Conservation (phyloP, 2,797 vertebrate genomes). For the Manis pentadactyla region DNA sequence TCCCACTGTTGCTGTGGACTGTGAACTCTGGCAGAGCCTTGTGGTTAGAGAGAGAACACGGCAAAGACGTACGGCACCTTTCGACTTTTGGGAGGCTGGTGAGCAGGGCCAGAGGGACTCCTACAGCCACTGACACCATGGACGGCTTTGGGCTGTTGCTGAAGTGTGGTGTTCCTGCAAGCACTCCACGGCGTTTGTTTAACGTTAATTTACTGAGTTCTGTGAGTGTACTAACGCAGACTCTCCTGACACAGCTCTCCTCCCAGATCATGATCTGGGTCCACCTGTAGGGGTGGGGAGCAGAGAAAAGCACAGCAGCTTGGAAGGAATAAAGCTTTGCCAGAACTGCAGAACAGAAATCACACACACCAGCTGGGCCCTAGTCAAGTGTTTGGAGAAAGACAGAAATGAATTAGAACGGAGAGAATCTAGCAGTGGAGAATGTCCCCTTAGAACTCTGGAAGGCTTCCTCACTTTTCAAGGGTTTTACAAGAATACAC, state of each 20-base stretch:
- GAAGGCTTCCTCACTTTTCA: not conserved
- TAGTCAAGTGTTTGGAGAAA: not conserved
- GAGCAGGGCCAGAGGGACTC: not conserved
- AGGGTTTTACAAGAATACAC: not conserved
- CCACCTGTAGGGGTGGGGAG: not conserved
- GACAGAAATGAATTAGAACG: not conserved
- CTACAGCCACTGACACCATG: slow-evolving; percentile 11
- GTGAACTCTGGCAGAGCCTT: not conserved
- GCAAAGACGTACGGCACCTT: not conserved
- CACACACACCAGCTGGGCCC: not conserved
- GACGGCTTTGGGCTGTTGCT: slow-evolving; percentile 32
- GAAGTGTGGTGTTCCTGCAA: slow-evolving; percentile 23
- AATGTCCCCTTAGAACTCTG: not conserved
- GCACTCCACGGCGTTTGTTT: slow-evolving; percentile 36
- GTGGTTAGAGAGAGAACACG: not conserved
- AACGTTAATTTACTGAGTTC: slow-evolving; percentile 53
- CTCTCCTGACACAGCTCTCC: slow-evolving; percentile 6
- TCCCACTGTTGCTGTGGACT: not conserved
- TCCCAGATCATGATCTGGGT: not conserved
- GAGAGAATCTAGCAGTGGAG: not conserved
- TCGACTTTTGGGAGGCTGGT: not conserved
- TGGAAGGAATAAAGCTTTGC: not conserved
- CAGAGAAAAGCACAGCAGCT: not conserved
- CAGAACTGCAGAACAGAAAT: not conserved
- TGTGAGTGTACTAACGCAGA: not conserved